These are phyloP conservation scores for Falco novaeseelandiae DNA, from an alignment of 2,797 vertebrate species.

Conservation along the genomic window DNA sequence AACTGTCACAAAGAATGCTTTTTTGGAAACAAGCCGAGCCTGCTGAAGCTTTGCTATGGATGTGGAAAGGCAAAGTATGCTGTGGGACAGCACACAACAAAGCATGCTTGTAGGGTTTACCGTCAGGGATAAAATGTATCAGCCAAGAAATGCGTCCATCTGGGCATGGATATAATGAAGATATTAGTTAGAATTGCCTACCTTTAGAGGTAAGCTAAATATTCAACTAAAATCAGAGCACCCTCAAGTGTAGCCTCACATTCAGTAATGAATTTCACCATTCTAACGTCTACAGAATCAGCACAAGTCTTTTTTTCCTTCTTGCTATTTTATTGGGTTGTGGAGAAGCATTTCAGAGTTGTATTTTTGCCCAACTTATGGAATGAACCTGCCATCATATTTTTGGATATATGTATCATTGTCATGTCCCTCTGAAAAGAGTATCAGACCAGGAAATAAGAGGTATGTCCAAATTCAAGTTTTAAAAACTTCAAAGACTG, in stretches of 20 bases:
- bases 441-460: background rate
- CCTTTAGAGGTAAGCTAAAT: background rate
- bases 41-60: background rate
- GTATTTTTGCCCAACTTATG: background rate
- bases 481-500: background rate
- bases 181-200: background rate
- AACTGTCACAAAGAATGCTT: background rate
- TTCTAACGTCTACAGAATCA: background rate
- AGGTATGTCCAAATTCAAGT: background rate
- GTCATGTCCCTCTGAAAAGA: background rate
- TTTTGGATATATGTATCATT: background rate
- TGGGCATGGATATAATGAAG: background rate
- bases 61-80: background rate
- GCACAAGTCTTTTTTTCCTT: background rate
- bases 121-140: background rate
- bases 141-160: background rate
- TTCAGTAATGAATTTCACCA: background rate
- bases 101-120: background rate
- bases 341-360: background rate
- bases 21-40: background rate
- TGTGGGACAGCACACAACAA: background rate
- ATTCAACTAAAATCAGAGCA: background rate
- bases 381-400: background rate
- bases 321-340: background rate
- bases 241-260: background rate